Percentiles rank a stretch among this genome's conserved stretches.
Evolutionary conservation across 1,140 invertebrate species (phyloP).

Genomic region (Parasteatoda tepidariorum): DNA sequence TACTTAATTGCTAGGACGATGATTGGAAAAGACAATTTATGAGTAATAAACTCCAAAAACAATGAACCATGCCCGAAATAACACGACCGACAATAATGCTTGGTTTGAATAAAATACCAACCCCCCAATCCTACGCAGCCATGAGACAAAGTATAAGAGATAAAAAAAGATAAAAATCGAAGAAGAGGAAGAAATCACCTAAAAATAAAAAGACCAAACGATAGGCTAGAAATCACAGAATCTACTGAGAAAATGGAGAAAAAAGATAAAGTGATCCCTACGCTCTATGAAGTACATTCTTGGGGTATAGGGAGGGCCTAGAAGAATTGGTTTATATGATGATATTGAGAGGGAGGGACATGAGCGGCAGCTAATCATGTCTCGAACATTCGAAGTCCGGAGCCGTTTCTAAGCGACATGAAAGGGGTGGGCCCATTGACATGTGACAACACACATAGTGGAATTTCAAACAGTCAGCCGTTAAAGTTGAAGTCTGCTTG

Average conservation of each 20-base stretch:
- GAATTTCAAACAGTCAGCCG: constrained; percentile 41
- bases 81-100: too few relatives aligned
- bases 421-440: constrained; percentile 48
- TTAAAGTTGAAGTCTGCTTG: not conserved
- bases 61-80: too few relatives aligned
- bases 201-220: not conserved
- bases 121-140: not conserved
- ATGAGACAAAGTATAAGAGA: not conserved
- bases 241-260: constrained; percentile 19
- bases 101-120: too few relatives aligned
- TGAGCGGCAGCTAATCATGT: constrained; percentile 41
- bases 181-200: not conserved
- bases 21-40: too few relatives aligned
- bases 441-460: constrained; percentile 52
- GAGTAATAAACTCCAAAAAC: too few relatives aligned
- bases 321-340: constrained; percentile 11
- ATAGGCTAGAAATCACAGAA: constrained; percentile 33
- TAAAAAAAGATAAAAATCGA: not conserved
- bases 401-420: constrained; percentile 43
- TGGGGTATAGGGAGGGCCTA: not conserved
- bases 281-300: not conserved
- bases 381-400: constrained; percentile 40
- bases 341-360: constrained; percentile 41
- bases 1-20: too few relatives aligned
- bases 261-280: constrained; percentile 35